These are phyloP conservation scores for Drosophila bipectinata DNA, from an alignment of 1,140 invertebrate genomes.

Conservation along the genomic window DNA sequence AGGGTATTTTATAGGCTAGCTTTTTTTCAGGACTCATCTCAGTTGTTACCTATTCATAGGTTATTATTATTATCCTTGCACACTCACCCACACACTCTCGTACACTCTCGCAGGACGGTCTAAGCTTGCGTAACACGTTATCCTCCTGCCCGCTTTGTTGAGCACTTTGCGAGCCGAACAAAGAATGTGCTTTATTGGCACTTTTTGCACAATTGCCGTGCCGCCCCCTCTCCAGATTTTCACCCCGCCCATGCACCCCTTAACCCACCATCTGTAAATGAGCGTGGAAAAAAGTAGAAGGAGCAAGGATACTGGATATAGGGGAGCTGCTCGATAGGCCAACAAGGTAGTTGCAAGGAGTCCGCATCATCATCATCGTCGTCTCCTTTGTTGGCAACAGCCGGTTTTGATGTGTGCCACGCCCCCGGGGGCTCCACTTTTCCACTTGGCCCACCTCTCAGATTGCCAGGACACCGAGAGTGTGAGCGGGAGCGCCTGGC, in stretches of 20 bases:
- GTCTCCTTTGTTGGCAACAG: constrained; percentile 65
- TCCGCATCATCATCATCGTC: constrained; percentile 42
- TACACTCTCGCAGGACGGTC: constrained; percentile 4
- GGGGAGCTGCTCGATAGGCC: constrained; percentile 39
- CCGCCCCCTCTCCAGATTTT: constrained; percentile 8
- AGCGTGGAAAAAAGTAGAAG: constrained; percentile 57
- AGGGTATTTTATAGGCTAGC: constrained; percentile 8
- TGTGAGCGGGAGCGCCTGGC: constrained; percentile 10
- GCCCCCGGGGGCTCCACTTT: constrained; percentile 17
- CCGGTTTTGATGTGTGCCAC: constrained; percentile 69
- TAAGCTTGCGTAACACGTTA: constrained; percentile 77
- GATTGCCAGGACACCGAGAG: constrained; percentile 1
- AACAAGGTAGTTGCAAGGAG: constrained; percentile 65
- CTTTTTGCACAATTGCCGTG: constrained; percentile 78
- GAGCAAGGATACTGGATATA: constrained; percentile 1
- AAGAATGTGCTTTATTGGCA: constrained; percentile 82
- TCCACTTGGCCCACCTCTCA: constrained; percentile 11
- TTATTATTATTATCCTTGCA: constrained; percentile 81
- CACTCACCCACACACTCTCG: constrained; percentile 44
- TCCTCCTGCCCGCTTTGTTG: constrained; percentile 70
- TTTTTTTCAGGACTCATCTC: not conserved
- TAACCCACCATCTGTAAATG: constrained; percentile 59
- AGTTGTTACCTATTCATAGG: constrained; percentile 80
- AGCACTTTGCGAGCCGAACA: constrained; percentile 79
- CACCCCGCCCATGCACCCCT: not conserved